phyloP scores from a whole-genome alignment of 2,797 vertebrate genomes.

The Erpetoichthys calabaricus region DNA sequence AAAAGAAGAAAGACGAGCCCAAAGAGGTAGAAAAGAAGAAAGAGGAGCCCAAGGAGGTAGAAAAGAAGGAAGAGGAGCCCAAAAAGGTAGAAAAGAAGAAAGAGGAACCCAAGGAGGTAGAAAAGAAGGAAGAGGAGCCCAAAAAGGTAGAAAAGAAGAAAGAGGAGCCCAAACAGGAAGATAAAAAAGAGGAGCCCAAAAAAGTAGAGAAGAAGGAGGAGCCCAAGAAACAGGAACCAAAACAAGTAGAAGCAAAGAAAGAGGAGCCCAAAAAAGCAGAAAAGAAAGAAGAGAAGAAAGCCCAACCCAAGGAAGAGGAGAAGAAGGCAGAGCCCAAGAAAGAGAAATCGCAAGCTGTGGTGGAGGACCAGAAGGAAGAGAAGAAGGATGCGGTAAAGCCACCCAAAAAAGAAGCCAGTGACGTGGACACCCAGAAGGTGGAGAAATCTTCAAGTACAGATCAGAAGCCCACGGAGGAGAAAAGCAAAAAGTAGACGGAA shows the following conservation, averaged over 20 bases:
- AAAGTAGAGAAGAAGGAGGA: slow-evolving; percentile 25
- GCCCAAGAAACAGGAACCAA: slow-evolving; percentile 22
- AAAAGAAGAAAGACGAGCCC: slow-evolving; percentile 24
- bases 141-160: slow-evolving; percentile 1
- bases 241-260: too few relatives aligned
- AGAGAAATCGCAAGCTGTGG: slow-evolving; percentile 17
- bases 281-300: slow-evolving; percentile 16
- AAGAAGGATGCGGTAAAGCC: slow-evolving; percentile 5
- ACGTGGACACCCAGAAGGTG: slow-evolving; percentile 39
- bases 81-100: slow-evolving; percentile 1
- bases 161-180: too few relatives aligned
- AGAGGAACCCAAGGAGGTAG: too few relatives aligned
- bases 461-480: slow-evolving; percentile 45
- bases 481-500: slow-evolving; percentile 46
- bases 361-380: slow-evolving; percentile 8
- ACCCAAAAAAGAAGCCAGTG: slow-evolving; percentile 18
- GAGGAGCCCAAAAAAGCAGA: slow-evolving; percentile 27
- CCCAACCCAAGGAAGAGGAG: slow-evolving; percentile 12
- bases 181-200: slow-evolving; percentile 8
- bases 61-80: too few relatives aligned
- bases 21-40: slow-evolving; percentile 8
- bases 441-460: slow-evolving; percentile 65
- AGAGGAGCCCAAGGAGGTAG: slow-evolving; percentile 27
- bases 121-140: slow-evolving; percentile 4
- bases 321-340: slow-evolving; percentile 14